These are phyloP conservation scores for Aptenodytes forsteri DNA, from an alignment of 2,113 vertebrate genomes.

Conservation along the genomic window DNA sequence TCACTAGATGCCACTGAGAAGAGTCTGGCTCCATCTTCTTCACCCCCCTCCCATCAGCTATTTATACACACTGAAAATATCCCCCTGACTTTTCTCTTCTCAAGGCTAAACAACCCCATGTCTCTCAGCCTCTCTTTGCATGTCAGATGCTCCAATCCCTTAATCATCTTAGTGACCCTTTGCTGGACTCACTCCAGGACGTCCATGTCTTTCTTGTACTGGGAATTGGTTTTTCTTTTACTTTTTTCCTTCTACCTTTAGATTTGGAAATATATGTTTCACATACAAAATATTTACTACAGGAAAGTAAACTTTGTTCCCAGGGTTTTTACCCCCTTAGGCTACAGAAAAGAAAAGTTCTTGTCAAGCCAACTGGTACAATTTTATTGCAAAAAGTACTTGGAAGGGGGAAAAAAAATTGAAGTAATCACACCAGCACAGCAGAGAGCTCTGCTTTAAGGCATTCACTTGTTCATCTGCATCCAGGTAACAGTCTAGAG, in stretches of 20 bases:
- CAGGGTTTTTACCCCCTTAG: neutral
- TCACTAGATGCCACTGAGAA: neutral
- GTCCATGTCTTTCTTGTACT: neutral
- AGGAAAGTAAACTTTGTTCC: neutral
- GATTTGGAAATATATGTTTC: neutral
- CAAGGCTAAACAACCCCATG: neutral
- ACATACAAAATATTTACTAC: neutral
- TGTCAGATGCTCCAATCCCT: neutral
- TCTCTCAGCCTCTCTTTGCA: neutral
- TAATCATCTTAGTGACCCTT: neutral
- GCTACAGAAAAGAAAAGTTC: neutral
- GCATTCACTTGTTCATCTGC: neutral
- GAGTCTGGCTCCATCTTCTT: neutral
- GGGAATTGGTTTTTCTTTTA: neutral
- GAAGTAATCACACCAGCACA: neutral
- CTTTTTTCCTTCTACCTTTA: neutral
- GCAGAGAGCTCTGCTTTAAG: neutral
- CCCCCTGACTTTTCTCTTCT: neutral
- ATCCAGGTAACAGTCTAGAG: neutral
- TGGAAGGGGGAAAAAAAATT: neutral
- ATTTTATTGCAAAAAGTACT: neutral
- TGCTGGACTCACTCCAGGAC: neutral
- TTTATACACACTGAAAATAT: neutral
- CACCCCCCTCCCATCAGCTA: neutral
- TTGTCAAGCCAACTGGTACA: neutral